phyloP scores from a whole-genome alignment of 1,140 invertebrate species.

The Holcopasites calliopsidis region DNA sequence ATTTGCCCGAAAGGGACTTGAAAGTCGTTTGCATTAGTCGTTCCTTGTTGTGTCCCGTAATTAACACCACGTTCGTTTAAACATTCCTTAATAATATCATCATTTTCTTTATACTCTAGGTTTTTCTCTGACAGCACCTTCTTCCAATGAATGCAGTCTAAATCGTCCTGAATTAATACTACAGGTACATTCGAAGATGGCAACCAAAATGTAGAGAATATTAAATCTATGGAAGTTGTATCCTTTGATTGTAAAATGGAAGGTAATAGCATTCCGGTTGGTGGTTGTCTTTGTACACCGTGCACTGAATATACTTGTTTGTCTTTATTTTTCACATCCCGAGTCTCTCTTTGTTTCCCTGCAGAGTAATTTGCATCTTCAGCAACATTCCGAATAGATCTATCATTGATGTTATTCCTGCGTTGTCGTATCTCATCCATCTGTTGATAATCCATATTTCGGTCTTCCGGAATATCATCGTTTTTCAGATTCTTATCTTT shows the following conservation, averaged over 20 bases:
- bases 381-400: background rate
- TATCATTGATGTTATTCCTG: conserved; percentile 49
- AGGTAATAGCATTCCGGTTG: conserved; percentile 73
- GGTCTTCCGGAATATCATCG: conserved; percentile 47
- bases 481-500: conserved; percentile 47
- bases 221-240: conserved; percentile 77
- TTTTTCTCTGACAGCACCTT: conserved; percentile 59
- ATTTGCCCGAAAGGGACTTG: conserved; percentile 80
- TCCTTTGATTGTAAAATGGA: conserved; percentile 68
- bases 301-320: conserved; percentile 64
- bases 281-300: conserved; percentile 75
- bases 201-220: conserved; percentile 82
- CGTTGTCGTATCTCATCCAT: conserved; percentile 64
- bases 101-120: conserved; percentile 61
- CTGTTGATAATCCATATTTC: conserved; percentile 48
- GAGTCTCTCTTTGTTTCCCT: conserved; percentile 19
- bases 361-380: no score
- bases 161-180: conserved; percentile 77
- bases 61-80: conserved; percentile 74
- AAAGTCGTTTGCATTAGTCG: conserved; percentile 74
- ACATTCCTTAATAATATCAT: conserved; percentile 74
- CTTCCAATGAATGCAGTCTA: conserved; percentile 78
- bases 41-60: conserved; percentile 72
- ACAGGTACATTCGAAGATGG: conserved; percentile 74
- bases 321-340: conserved; percentile 17